Percentiles rank a stretch among this genome's conserved stretches.
Evolutionary conservation across 2,113 vertebrate genomes (phyloP).

Genomic region (Psittacula cyanocephala): DNA sequence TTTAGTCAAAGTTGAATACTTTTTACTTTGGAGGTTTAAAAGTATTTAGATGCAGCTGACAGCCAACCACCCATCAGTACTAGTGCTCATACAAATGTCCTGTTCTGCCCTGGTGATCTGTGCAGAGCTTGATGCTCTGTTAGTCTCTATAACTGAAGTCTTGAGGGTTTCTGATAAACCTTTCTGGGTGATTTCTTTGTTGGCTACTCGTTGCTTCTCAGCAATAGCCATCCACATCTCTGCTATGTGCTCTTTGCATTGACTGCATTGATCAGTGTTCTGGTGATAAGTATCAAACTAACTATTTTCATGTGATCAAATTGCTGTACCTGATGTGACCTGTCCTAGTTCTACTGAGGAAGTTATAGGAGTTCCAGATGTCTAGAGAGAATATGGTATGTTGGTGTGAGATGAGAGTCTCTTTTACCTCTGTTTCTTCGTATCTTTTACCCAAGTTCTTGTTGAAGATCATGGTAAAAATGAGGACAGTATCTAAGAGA

Average conservation of each 20-base stretch:
- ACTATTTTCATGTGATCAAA: neutral
- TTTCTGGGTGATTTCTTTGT: accelerated
- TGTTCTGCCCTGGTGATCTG: accelerated
- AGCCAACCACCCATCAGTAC: neutral
- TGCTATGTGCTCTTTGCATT: neutral
- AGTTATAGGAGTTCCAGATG: neutral
- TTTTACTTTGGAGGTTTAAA: neutral
- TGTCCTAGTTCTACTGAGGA: neutral
- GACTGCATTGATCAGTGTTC: neutral
- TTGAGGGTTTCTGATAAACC: neutral
- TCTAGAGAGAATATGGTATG: neutral
- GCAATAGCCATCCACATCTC: neutral
- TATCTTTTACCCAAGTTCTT: neutral
- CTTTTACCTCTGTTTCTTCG: neutral
- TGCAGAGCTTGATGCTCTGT: neutral
- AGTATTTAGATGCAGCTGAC: neutral
- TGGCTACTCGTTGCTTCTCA: accelerated
- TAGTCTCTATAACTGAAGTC: too few species aligned
- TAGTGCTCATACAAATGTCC: neutral
- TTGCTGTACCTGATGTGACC: neutral
- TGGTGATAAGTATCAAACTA: neutral
- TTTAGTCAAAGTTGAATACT: neutral
- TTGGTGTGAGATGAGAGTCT: neutral
- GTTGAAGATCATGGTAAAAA: neutral
- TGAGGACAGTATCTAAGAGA: neutral